phyloP scores from a whole-genome alignment of 2,888 invertebrate species.

The Eupeodes latifasciatus region DNA sequence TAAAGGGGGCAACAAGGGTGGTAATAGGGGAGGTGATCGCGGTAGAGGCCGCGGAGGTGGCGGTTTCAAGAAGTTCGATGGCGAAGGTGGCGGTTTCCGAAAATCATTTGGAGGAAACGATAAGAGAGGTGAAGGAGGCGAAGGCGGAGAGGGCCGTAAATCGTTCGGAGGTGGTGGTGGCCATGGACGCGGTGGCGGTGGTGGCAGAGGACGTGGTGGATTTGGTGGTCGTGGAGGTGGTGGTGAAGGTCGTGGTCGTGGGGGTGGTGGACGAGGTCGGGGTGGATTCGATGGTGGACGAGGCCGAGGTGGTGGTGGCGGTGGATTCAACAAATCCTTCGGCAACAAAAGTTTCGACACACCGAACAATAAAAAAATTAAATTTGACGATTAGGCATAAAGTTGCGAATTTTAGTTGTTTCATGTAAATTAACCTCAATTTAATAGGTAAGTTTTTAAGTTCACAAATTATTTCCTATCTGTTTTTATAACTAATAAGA shows the following conservation, averaged over 20 bases:
- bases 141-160: slow-evolving; percentile 79
- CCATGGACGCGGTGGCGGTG: slow-evolving; percentile 80
- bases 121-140: slow-evolving; percentile 9
- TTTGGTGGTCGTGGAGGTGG: slow-evolving; percentile 77
- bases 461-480: background rate
- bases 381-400: slow-evolving; percentile 81
- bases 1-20: slow-evolving; percentile 78
- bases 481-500: background rate
- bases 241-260: slow-evolving; percentile 77
- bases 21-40: slow-evolving; percentile 74
- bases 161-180: slow-evolving; percentile 79
- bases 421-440: slow-evolving; percentile 50
- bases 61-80: slow-evolving; percentile 82
- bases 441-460: slow-evolving; percentile 45
- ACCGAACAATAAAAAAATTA: slow-evolving; percentile 83
- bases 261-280: slow-evolving; percentile 78
- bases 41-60: slow-evolving; percentile 79
- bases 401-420: slow-evolving; percentile 74
- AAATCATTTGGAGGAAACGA: slow-evolving; percentile 48
- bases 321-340: slow-evolving; percentile 81
- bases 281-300: slow-evolving; percentile 77
- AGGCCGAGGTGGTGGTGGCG: slow-evolving; percentile 78
- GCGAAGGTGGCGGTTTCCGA: slow-evolving; percentile 80
- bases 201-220: slow-evolving; percentile 57
- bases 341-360: slow-evolving; percentile 87